Evolutionary conservation across 2,113 vertebrate species (phyloP).

Genomic region (Amazona vittata): DNA sequence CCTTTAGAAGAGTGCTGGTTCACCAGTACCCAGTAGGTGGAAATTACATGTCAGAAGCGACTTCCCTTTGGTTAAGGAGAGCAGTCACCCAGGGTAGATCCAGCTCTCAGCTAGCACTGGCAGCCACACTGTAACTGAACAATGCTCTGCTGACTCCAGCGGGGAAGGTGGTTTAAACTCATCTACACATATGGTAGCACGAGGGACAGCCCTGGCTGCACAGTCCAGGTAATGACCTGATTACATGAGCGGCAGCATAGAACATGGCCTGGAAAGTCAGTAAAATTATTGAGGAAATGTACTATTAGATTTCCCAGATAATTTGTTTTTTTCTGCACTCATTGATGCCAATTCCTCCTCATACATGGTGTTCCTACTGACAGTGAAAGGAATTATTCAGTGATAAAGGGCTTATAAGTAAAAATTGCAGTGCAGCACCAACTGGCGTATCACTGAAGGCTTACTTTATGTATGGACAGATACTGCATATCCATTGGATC

Average conservation of each 20-base stretch:
- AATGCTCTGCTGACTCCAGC: neutral
- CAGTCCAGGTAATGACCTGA: neutral
- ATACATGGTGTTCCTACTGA: neutral
- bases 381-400: neutral
- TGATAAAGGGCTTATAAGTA: neutral
- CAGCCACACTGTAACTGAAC: neutral
- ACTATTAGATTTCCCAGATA: neutral
- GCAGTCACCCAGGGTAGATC: too few species aligned
- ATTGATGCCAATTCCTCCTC: neutral
- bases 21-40: too few species aligned
- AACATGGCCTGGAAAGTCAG: neutral
- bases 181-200: neutral
- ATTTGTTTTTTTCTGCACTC: neutral
- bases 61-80: neutral
- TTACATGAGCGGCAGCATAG: neutral
- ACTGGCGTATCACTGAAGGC: neutral
- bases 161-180: neutral
- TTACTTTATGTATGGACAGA: neutral
- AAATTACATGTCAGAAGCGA: accelerated
- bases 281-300: neutral
- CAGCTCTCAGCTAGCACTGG: neutral
- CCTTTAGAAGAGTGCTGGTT: neutral
- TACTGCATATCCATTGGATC: neutral
- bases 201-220: neutral
- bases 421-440: neutral